Evolutionary conservation across 2,797 vertebrate species (phyloP), one percentile per base, ranked within the genome.

Genomic region (Acridotheres tristis): DNA sequence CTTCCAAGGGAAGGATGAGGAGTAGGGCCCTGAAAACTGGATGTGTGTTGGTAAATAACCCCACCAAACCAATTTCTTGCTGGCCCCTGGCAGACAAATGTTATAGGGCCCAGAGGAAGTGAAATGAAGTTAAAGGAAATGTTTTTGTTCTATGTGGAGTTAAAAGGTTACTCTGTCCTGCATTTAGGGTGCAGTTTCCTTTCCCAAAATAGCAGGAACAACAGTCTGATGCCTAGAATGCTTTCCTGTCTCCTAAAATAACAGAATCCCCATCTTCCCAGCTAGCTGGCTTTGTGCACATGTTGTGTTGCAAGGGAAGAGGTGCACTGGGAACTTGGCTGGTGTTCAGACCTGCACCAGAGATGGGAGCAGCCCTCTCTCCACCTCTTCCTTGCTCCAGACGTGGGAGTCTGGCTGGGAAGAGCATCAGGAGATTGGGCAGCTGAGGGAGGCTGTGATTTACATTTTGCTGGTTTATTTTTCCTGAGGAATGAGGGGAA

Each of bases 241-340:
- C n/a, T 80, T 73, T 91, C 23, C 21, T 92, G 42, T 87, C 36
- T 82, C 45, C 53, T 69, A 62, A 85, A 92, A 48, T 55, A 87
- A n/a, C 23, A 69, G 72, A 30, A 89, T 32, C 29, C 12, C 6
- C 8, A 6, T 92, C 16, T 42, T 89, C 19, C n/a, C n/a, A 79
- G 40, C 75, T 79, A 1, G 50, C n/a, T 76, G 21, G 5, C 29
- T 76, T 59, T 0, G 5, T 6, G 7, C 8, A 9, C 0, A 0
- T 40, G 27, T 57, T 63, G 12, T 36, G 5, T 65, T 58, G 25
- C 7, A 23, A 32, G 21, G 36, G 30, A 82, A 51, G 40, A 79
- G 40, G 14, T 11, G 2, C 16, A n/a, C 15, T 47, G 48, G 38
- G 32, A 86, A 40, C 16, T 71, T 72, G 63, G 22, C 40, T 17